phyloP scores from a whole-genome alignment of 2,113 vertebrate species.

The Rana temporaria region DNA sequence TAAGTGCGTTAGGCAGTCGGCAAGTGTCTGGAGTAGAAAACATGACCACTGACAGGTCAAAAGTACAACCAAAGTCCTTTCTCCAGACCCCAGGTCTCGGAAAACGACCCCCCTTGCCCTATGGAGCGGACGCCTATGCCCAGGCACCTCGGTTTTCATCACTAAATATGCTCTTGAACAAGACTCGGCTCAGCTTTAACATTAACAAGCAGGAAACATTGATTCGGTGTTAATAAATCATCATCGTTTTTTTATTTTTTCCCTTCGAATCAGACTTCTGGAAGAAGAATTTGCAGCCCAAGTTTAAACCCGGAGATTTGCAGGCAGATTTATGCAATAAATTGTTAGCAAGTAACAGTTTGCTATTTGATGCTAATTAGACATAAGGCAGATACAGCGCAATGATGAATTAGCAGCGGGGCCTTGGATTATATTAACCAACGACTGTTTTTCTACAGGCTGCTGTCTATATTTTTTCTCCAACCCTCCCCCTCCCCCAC shows the following conservation, averaged over 20 bases:
- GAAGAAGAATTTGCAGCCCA: slow-evolving; percentile 77
- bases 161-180: too few relatives aligned
- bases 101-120: too few relatives aligned
- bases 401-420: slow-evolving; percentile 84
- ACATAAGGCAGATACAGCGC: slow-evolving; percentile 85
- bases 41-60: too few relatives aligned
- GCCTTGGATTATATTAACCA: slow-evolving; percentile 78
- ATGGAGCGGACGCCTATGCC: too few relatives aligned
- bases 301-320: slow-evolving; percentile 83
- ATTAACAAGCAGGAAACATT: slow-evolving; percentile 13
- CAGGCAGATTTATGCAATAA: slow-evolving; percentile 87
- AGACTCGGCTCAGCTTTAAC: too few relatives aligned
- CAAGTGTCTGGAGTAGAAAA: too few relatives aligned
- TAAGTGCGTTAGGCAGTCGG: too few relatives aligned
- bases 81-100: too few relatives aligned
- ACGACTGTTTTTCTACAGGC: slow-evolving; percentile 76
- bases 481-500: slow-evolving; percentile 8
- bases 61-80: too few relatives aligned
- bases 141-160: too few relatives aligned
- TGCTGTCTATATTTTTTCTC: slow-evolving; percentile 62
- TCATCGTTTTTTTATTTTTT: slow-evolving; percentile 72
- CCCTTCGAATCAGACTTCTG: slow-evolving; percentile 74
- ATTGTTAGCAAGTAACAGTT: slow-evolving; percentile 89
- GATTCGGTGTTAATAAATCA: slow-evolving; percentile 70
- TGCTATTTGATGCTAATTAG: slow-evolving; percentile 89